Evolutionary conservation across 2,888 invertebrate genomes (phyloP).

Genomic region (Caenorhabditis sp.): DNA sequence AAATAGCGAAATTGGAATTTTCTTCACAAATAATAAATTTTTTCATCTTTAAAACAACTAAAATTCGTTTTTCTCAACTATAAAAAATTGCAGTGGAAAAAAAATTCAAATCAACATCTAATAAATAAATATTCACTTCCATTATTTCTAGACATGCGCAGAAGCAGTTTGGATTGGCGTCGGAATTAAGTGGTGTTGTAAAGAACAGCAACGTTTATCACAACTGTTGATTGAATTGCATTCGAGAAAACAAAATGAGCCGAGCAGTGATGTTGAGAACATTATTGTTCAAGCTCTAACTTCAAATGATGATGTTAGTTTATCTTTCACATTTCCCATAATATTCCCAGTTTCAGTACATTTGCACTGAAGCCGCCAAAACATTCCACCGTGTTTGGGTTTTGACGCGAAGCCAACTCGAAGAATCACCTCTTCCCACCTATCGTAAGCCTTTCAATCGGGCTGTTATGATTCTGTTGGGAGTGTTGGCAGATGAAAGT

Average conservation of each 20-base stretch:
- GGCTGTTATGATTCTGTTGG: slow-evolving; percentile 66
- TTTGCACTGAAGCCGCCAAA: slow-evolving; percentile 58
- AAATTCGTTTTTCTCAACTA: no score
- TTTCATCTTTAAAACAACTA: no score
- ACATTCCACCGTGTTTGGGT: slow-evolving; percentile 67
- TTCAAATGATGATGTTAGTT: slow-evolving; percentile 41
- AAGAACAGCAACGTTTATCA: slow-evolving; percentile 72
- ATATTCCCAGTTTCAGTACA: slow-evolving; percentile 30
- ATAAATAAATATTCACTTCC: neutral
- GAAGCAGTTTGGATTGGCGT: slow-evolving; percentile 51
- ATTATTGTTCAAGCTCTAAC: slow-evolving; percentile 64
- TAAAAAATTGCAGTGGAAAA: neutral
- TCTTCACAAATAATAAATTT: no score
- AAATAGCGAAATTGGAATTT: no score
- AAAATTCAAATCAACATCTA: neutral
- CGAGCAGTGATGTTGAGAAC: slow-evolving; percentile 72
- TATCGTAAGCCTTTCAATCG: slow-evolving; percentile 62
- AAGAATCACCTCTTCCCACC: slow-evolving; percentile 36
- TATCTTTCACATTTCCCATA: no score
- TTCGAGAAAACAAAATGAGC: slow-evolving; percentile 77
- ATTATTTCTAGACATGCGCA: slow-evolving; percentile 34
- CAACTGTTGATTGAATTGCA: slow-evolving; percentile 83
- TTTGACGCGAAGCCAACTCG: slow-evolving; percentile 52
- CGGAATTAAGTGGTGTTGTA: slow-evolving; percentile 20
- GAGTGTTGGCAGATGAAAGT: slow-evolving; percentile 66